Evolutionary conservation across 1,140 invertebrate species (phyloP), one percentile per base, ranked within the genome.

Genomic region (Drosophila serrata): DNA sequence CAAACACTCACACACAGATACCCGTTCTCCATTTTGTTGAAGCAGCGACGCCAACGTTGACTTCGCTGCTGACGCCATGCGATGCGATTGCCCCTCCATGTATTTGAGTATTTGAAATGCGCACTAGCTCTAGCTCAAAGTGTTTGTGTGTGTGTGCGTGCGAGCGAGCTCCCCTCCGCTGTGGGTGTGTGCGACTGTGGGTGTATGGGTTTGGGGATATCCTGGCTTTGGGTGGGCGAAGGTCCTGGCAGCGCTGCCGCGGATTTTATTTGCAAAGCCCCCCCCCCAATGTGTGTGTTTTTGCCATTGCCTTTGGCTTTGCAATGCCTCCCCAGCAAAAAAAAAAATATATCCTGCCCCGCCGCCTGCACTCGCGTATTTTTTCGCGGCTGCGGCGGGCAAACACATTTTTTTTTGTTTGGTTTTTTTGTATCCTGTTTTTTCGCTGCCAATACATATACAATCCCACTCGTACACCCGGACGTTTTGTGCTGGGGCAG

Each of bases 91-190:
- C 84, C 84, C 84, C 85, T 91, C 70, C 81, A 80, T 79, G 48
- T 74, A 90, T 42, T 39, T 64, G 64, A 65, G 64, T 49, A 72
- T 91, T 91, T 91, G 88, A 91, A 91, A 91, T 91, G 88, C 88
- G 88, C 88, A 91, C 88, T 91, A 91, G 85, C 85, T 81, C 76
- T 90, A 88, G 85, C 85, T 90, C 86, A 90, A 79, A 79, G 40
- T 62, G 70, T 29, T 17, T 62, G 39, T 75, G 55, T 62, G 57
- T 62, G 27, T 55, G 58, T 60, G 68, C 53, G 19, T 65, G 27
- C 53, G 58, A 56, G 68, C 61, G n/a, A 49, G 80, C 67, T 74
- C 79, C 80, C 80, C 79, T 79, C 60, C 57, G 39, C 24, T 53
- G 58, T 57, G 60, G 43, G 31, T 33, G 40, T 40, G 46, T 61